Evolutionary conservation across 53 echinoderm and acorn worm genomes (phyloP).

Genomic region (Mesocentrotus franciscanus): DNA sequence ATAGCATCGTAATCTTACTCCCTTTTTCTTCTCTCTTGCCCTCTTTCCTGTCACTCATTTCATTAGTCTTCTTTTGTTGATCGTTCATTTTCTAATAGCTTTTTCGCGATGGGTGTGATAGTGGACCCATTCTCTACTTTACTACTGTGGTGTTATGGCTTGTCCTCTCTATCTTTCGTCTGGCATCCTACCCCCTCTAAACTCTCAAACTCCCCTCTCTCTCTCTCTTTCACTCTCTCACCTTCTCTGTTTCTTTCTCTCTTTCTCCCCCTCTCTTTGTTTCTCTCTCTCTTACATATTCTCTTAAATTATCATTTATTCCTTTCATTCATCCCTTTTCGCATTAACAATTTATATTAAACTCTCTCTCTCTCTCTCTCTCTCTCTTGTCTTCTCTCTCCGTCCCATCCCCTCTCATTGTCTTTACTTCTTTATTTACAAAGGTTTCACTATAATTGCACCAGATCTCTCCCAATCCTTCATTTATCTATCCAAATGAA

Average conservation of each 20-base stretch:
- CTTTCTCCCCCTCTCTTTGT: not conserved
- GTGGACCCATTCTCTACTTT: not conserved
- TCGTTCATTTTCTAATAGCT: not conserved
- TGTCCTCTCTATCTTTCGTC: not conserved
- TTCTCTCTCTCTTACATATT: not conserved
- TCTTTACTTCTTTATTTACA: too few relatives aligned
- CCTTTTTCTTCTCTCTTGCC: not conserved
- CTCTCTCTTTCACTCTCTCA: not conserved
- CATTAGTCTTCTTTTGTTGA: not conserved
- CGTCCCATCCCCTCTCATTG: too few relatives aligned
- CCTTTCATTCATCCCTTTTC: not conserved
- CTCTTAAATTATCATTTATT: not conserved
- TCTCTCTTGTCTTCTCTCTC: not conserved
- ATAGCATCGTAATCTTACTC: slow-evolving; percentile 53
- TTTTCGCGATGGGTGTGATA: not conserved
- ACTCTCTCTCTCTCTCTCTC: not conserved
- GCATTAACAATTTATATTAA: not conserved
- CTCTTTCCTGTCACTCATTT: slow-evolving; percentile 40
- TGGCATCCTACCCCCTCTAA: not conserved
- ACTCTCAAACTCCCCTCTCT: not conserved
- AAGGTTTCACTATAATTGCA: not conserved
- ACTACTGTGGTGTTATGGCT: not conserved
- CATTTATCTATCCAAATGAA: too few relatives aligned
- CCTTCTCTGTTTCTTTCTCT: not conserved
- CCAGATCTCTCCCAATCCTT: too few relatives aligned